These are phyloP conservation scores for Sitobion miscanthi DNA, from an alignment of 1,140 invertebrate genomes.

Conservation along the genomic window DNA sequence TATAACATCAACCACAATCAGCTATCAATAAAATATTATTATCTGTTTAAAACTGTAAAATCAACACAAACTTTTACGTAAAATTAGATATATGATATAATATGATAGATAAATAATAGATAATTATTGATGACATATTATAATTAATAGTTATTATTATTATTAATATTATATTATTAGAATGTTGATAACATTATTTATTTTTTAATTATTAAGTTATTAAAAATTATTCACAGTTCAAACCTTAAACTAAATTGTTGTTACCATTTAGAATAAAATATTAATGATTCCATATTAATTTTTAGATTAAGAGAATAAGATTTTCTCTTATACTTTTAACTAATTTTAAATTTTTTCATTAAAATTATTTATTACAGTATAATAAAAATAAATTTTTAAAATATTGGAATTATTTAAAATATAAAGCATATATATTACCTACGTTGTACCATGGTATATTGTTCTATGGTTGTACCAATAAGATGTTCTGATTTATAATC, in stretches of 20 bases:
- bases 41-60: neutral
- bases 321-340: neutral
- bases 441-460: neutral
- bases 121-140: neutral
- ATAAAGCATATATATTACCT: neutral
- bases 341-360: too few relatives aligned
- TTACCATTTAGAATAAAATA: neutral
- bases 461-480: neutral
- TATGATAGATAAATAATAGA: neutral
- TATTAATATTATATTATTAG: neutral
- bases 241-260: neutral
- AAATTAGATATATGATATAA: neutral
- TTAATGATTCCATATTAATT: neutral
- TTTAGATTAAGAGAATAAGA: neutral
- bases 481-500: neutral
- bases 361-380: neutral
- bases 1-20: neutral
- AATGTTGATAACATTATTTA: neutral
- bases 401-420: neutral
- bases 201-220: neutral
- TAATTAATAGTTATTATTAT: neutral
- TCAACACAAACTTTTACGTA: neutral
- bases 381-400: neutral
- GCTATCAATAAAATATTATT: neutral
- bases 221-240: neutral